Evolutionary conservation across 2,888 invertebrate genomes (phyloP).

Genomic region (Adineta ricciae): DNA sequence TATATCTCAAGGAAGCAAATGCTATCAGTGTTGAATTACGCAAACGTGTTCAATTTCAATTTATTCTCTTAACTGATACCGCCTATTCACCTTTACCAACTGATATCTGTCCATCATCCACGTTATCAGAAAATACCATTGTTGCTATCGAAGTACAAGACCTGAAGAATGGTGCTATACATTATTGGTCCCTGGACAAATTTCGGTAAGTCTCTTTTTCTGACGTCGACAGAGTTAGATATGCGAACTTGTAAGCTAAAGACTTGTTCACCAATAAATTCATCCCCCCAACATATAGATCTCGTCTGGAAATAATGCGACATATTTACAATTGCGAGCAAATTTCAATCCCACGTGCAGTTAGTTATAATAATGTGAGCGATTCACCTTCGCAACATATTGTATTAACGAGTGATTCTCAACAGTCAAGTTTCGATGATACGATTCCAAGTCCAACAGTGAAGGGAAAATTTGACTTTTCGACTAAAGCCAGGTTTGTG

Average conservation of each 20-base stretch:
- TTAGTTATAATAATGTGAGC: neutral
- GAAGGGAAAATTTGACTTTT: too few species aligned
- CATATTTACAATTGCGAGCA: neutral
- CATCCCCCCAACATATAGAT: neutral
- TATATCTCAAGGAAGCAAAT: constrained; percentile 97
- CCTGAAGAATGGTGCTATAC: constrained; percentile 95
- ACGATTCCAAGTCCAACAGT: too few species aligned
- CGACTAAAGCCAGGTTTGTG: too few species aligned
- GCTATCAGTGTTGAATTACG: constrained; percentile 97
- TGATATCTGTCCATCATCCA: constrained; percentile 57
- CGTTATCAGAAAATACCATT: constrained; percentile 62
- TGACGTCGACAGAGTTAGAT: too few species aligned
- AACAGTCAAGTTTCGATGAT: too few species aligned
- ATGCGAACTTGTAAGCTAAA: too few species aligned
- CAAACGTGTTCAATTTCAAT: constrained; percentile 97
- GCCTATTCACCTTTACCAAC: constrained; percentile 87
- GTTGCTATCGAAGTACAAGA: constrained; percentile 98
- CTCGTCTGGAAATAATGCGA: constrained; percentile 8
- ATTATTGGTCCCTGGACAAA: constrained; percentile 97
- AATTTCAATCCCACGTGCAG: neutral
- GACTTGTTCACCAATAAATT: neutral
- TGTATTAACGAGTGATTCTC: too few species aligned
- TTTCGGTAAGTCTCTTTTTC: constrained; percentile 64
- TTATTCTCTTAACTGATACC: constrained; percentile 89
- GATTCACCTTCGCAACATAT: neutral